Percentiles rank a stretch among this genome's conserved stretches.
Conservation (phyloP, 2,113 vertebrate species). For the Strix uralensis region DNA sequence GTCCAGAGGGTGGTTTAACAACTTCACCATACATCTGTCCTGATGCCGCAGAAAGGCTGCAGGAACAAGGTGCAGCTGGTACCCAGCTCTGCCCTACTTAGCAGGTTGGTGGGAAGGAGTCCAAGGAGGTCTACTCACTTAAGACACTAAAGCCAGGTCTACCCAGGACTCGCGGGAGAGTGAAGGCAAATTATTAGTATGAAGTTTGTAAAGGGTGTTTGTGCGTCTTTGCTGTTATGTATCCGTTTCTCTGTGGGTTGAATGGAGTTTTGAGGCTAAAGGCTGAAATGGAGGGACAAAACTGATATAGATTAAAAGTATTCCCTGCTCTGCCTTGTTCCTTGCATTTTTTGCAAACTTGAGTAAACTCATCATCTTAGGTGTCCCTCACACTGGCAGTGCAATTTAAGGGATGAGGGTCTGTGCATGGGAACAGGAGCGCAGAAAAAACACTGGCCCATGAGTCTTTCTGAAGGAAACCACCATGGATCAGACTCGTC, state of each 20-base stretch:
- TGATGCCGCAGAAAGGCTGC: neutral
- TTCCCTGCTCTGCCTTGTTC: neutral
- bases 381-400: neutral
- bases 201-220: neutral
- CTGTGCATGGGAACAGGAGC: accelerated
- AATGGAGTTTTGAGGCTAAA: neutral
- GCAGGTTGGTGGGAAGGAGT: neutral
- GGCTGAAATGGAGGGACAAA: neutral
- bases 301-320: neutral
- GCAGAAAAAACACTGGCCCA: neutral
- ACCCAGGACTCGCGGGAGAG: accelerated
- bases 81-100: neutral
- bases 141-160: neutral
- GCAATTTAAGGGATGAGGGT: neutral
- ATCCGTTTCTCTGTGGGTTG: neutral
- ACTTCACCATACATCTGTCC: neutral
- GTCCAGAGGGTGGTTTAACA: neutral
- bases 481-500: neutral
- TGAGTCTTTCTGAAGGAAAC: neutral
- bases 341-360: neutral
- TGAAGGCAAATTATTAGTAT: neutral
- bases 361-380: neutral
- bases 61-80: neutral
- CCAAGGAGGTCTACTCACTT: neutral
- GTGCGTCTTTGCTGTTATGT: neutral